Conservation (phyloP, 2,797 vertebrate genomes). For the Sternotherus odoratus region DNA sequence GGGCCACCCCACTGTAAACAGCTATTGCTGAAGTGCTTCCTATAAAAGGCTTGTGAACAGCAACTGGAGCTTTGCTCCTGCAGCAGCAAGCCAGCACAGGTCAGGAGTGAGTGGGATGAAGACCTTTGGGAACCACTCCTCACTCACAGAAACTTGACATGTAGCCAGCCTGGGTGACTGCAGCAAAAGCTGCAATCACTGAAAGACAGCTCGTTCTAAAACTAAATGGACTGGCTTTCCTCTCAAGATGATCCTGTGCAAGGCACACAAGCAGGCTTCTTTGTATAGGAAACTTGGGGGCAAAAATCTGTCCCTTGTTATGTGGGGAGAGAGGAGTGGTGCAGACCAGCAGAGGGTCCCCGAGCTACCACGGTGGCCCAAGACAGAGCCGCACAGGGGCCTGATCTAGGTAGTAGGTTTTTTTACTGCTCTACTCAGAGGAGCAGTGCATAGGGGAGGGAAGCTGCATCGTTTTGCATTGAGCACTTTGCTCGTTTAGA, state of each 20-base stretch:
- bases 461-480: not conserved
- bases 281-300: not conserved
- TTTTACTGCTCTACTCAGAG: not conserved
- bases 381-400: not conserved
- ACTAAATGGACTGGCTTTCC: constrained; percentile 17
- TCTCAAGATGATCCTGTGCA: not conserved
- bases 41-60: not conserved
- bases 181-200: constrained; percentile 9
- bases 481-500: not conserved
- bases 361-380: not conserved
- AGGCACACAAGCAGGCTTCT: not conserved
- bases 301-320: not conserved
- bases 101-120: constrained; percentile 38
- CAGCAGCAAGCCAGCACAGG: constrained; percentile 17
- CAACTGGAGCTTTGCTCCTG: not conserved
- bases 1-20: not conserved
- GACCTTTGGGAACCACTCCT: constrained; percentile 17
- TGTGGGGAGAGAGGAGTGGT: not conserved
- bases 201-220: not conserved
- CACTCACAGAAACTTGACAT: constrained; percentile 60
- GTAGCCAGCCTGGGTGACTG: constrained; percentile 9
- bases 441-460: not conserved
- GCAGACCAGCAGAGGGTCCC: not conserved
- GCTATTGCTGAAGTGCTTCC: not conserved
- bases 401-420: not conserved